Conservation (phyloP, 2,797 vertebrate genomes). For the Acanthornis magna region DNA sequence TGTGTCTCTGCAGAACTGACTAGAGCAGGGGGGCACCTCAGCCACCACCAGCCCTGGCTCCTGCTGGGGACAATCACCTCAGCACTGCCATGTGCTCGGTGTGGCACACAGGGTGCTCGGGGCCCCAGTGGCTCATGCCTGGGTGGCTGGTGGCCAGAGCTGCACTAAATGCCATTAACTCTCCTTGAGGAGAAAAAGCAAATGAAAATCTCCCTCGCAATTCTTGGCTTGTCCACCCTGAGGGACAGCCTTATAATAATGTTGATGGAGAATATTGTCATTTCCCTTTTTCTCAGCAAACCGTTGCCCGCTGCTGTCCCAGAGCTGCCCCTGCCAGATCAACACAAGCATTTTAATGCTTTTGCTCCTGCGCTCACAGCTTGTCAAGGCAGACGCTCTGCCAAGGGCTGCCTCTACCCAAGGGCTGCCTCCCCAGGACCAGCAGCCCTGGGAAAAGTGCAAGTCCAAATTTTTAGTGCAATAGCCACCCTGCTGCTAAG, state of each 20-base stretch:
- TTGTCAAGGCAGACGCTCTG: background rate
- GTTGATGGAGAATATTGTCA: background rate
- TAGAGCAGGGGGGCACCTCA: background rate
- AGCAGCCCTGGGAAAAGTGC: background rate
- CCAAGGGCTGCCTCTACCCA: background rate
- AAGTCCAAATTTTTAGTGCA: background rate
- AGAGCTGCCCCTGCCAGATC: background rate
- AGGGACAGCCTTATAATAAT: background rate
- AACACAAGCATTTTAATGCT: background rate
- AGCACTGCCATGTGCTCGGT: background rate
- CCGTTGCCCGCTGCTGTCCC: background rate
- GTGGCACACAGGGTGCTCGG: fast-evolving
- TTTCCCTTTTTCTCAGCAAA: slow-evolving; percentile 16
- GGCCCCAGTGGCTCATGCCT: background rate
- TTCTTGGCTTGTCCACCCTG: background rate
- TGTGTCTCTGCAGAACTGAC: background rate
- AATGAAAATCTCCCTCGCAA: background rate
- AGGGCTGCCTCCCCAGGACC: background rate
- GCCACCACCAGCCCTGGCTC: fast-evolving
- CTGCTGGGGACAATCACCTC: background rate
- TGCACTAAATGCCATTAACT: background rate
- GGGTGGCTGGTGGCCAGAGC: background rate
- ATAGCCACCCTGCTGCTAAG: fast-evolving
- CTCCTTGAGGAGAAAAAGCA: background rate
- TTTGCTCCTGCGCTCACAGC: fast-evolving